Conservation (phyloP, 2,797 vertebrate genomes). For the Sebastolobus alascanus region DNA sequence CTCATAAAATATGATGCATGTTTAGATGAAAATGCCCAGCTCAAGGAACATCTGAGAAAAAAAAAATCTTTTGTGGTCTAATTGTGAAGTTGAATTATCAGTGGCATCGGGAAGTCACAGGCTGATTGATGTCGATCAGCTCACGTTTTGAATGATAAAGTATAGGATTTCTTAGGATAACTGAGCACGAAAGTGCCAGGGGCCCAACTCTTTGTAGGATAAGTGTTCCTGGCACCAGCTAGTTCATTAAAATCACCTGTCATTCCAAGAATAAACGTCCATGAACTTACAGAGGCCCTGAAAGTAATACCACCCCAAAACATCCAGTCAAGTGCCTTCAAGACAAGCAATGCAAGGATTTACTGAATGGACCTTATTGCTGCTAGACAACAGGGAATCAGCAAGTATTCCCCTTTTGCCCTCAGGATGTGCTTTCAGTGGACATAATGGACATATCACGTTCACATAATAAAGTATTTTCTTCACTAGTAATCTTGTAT, state of each 20-base stretch:
- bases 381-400: not conserved
- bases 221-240: not conserved
- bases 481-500: not conserved
- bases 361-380: not conserved
- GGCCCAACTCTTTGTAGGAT: not conserved
- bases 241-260: not conserved
- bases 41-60: not conserved
- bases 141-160: not conserved
- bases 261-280: not conserved
- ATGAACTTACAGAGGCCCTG: not conserved
- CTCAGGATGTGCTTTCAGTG: not conserved
- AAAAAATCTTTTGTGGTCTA: not conserved
- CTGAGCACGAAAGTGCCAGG: too few species aligned
- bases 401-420: not conserved
- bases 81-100: not conserved
- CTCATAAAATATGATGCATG: not conserved
- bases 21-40: not conserved
- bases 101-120: not conserved
- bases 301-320: not conserved
- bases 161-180: not conserved
- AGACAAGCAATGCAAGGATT: not conserved
- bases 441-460: not conserved
- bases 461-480: constrained; percentile 22
- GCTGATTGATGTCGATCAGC: not conserved
- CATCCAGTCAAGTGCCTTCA: not conserved